These are phyloP conservation scores for Sceloporus undulatus DNA, from an alignment of 2,113 vertebrate species.

Conservation along the genomic window DNA sequence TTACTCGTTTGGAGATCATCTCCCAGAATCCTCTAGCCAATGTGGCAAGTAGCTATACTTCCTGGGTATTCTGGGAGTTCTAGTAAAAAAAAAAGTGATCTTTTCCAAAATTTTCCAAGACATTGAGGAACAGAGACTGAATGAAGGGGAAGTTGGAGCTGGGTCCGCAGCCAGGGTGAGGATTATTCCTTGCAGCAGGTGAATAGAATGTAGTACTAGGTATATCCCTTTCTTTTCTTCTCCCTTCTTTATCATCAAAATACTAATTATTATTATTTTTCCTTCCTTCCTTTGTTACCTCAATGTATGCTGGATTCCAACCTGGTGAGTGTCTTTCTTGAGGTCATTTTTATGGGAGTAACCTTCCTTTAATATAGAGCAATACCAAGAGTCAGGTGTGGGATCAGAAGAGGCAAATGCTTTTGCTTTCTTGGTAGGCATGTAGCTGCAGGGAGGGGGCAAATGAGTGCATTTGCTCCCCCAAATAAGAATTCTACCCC, in stretches of 20 bases:
- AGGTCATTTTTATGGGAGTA: neutral
- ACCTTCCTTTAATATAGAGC: neutral
- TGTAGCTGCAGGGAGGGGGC: neutral
- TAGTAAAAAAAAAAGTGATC: no score
- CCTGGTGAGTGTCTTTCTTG: slow-evolving; percentile 34
- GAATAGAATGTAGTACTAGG: neutral
- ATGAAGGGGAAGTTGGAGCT: neutral
- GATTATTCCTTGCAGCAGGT: neutral
- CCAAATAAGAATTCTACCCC: no score
- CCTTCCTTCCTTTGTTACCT: neutral
- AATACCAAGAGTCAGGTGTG: neutral
- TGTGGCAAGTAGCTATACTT: no score
- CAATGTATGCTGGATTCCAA: slow-evolving; percentile 12
- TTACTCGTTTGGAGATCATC: neutral
- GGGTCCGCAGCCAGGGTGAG: no score
- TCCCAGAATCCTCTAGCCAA: no score
- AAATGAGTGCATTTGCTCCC: no score
- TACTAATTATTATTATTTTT: neutral
- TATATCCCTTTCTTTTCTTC: neutral
- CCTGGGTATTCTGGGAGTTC: no score
- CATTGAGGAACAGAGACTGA: no score
- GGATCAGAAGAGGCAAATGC: neutral
- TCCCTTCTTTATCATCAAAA: neutral
- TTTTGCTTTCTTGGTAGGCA: neutral
- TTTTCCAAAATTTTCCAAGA: no score